Percentiles rank a stretch among this genome's conserved stretches.
phyloP scores from a whole-genome alignment of 53 echinoderm and acorn worm genomes.

The Crossaster papposus region DNA sequence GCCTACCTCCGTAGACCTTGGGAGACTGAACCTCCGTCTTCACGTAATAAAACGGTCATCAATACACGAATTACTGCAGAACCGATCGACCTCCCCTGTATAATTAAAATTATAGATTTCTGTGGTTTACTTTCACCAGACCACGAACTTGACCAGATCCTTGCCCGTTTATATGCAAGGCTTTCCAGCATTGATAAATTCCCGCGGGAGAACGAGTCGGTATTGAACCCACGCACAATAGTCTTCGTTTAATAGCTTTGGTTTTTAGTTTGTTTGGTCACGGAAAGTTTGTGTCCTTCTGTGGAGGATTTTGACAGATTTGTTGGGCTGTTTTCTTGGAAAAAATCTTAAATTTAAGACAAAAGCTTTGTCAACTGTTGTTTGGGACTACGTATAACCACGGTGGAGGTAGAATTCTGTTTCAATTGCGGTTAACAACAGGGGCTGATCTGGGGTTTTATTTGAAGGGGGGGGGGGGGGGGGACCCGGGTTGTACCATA shows the following conservation, averaged over 20 bases:
- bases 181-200: background rate
- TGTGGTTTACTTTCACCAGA: background rate
- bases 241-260: background rate
- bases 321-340: background rate
- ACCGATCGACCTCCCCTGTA: background rate
- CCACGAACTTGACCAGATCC: background rate
- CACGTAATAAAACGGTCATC: conserved; percentile 2
- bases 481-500: no score
- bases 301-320: background rate
- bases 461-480: no score
- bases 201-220: background rate
- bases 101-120: conserved; percentile 9
- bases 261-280: background rate
- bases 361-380: background rate
- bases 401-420: no score
- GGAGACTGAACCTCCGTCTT: background rate
- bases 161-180: background rate
- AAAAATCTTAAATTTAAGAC: background rate
- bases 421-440: no score
- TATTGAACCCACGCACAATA: background rate
- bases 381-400: no score
- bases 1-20: background rate
- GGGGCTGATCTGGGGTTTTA: no score
- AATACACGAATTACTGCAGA: background rate
- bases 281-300: background rate